phyloP scores from a whole-genome alignment of 2,888 invertebrate species.

The Neoscelio sp. region DNA sequence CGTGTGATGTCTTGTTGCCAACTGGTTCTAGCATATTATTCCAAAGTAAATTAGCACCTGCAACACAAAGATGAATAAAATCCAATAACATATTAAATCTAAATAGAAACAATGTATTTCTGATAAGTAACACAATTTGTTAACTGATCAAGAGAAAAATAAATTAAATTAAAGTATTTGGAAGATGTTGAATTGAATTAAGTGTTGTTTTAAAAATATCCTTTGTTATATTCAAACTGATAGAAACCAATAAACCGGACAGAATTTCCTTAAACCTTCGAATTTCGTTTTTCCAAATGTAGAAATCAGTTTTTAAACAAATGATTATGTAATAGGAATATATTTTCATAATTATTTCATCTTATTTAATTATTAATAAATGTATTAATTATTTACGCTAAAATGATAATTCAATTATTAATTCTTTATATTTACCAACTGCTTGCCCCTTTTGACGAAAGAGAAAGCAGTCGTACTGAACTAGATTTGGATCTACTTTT shows the following conservation, averaged over 20 bases:
- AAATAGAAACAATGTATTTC: background rate
- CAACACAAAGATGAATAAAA: conserved; percentile 67
- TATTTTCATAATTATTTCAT: background rate
- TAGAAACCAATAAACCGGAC: no score
- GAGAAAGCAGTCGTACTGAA: conserved; percentile 87
- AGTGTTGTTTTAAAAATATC: no score
- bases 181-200: no score
- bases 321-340: background rate
- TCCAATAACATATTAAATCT: background rate
- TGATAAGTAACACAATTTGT: background rate
- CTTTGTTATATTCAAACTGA: no score
- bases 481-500: conserved; percentile 86
- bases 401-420: no score
- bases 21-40: conserved; percentile 89
- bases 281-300: no score
- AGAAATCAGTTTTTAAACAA: background rate
- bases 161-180: no score
- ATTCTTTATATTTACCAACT: conserved; percentile 86
- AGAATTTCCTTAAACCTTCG: no score
- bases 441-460: conserved; percentile 93
- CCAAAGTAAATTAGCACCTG: conserved; percentile 90
- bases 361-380: background rate
- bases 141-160: background rate
- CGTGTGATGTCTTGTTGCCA: conserved; percentile 85
- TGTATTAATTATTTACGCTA: background rate